Evolutionary conservation across 1,140 invertebrate genomes (phyloP).

Genomic region (Portunus trituberculatus): DNA sequence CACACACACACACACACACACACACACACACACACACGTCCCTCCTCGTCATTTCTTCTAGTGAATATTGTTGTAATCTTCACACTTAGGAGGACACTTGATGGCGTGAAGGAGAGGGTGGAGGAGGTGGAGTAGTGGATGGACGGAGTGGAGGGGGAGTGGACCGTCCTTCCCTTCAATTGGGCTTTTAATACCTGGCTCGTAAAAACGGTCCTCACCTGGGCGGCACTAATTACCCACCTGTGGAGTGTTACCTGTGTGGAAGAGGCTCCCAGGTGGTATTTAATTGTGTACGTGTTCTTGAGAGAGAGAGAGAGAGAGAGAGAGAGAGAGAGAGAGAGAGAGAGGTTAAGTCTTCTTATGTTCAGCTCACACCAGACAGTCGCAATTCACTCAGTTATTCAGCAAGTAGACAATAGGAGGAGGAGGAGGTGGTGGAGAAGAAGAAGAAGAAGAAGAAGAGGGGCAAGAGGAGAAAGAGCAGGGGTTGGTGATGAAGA

Average conservation of each 20-base stretch:
- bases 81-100: not conserved
- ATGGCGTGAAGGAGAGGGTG: not conserved
- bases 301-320: no score
- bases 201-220: slow-evolving; percentile 20
- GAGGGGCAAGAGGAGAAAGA: no score
- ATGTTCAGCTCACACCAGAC: no score
- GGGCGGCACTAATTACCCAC: not conserved
- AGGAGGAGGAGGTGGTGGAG: no score
- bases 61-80: not conserved
- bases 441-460: no score
- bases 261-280: not conserved
- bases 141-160: not conserved
- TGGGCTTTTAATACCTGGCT: not conserved
- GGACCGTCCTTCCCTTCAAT: slow-evolving; percentile 17
- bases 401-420: no score
- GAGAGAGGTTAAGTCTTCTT: not conserved
- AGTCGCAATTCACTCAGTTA: no score
- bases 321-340: slow-evolving; percentile 6
- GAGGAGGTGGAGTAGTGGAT: not conserved
- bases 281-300: no score
- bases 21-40: not conserved
- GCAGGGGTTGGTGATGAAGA: no score
- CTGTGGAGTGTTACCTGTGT: slow-evolving; percentile 13
- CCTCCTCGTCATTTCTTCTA: not conserved
- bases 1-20: not conserved